phyloP scores from a whole-genome alignment of 2,888 invertebrate species.

The Antheraea assamensis region DNA sequence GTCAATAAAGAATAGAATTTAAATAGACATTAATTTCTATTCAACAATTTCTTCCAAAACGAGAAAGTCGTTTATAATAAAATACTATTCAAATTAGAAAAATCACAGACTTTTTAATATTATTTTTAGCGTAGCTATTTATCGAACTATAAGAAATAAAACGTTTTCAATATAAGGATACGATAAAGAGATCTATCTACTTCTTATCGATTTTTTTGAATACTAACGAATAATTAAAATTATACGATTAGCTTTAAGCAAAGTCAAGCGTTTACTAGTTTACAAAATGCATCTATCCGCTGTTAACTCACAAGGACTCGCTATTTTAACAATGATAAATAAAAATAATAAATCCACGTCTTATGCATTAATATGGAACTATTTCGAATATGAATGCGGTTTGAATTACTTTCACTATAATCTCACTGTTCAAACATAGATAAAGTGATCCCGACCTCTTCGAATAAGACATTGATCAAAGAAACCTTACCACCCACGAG shows the following conservation, averaged over 20 bases:
- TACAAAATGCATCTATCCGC: neutral
- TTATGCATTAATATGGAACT: constrained; percentile 17
- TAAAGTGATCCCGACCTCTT: constrained; percentile 15
- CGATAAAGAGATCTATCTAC: neutral
- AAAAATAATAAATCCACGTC: constrained; percentile 5
- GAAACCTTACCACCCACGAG: constrained; percentile 23
- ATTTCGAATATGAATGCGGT: constrained; percentile 14
- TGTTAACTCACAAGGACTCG: neutral
- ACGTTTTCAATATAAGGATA: neutral
- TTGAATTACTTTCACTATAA: constrained; percentile 11
- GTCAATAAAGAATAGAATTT: too few species aligned
- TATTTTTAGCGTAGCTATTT: too few species aligned
- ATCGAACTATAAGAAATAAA: too few species aligned
- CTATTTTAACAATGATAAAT: neutral
- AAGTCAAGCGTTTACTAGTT: neutral
- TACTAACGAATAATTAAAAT: neutral
- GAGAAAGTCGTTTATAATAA: too few species aligned
- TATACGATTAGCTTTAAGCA: neutral
- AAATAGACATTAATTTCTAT: too few species aligned
- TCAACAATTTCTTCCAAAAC: too few species aligned
- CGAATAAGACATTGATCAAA: constrained; percentile 27
- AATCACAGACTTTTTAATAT: too few species aligned
- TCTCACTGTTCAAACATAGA: constrained; percentile 19
- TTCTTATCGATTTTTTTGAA: neutral
- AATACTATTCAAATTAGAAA: too few species aligned